Base-by-base conservation (phyloP, 2,888 invertebrate species). In the Strigamia transsilvanica region DNA sequence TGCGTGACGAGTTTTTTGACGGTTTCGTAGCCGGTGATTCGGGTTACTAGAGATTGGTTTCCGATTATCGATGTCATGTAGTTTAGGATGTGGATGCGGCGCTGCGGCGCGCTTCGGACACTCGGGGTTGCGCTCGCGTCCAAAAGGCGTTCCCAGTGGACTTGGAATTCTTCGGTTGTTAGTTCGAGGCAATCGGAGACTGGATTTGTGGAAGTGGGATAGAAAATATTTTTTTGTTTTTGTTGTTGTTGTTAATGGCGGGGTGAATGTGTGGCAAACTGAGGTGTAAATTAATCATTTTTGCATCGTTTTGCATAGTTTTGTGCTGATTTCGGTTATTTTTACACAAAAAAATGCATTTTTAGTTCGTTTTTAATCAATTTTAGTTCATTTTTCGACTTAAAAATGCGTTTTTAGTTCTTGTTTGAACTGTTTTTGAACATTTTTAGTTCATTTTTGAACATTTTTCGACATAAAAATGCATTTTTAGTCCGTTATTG, bases 11-110 rank as follows among this genome's bases (percentile, higher is more conserved):
- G 41, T n/a, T 18, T 32, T 42, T 61, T 61, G 7, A 81, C 18
- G n/a, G 73, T 42, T 13, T 81, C 81, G 32, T 81, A 73, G 27
- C 73, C 81, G 15, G 38, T 27, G 5, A 81, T 81, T 41, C 73
- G 66, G 3, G 66, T 81, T 9, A 73, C 81, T 18, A 81, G n/a
- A 10, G 81, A 4, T 21, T 73, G 32, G 27, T 34, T 81, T 15
- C 13, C 21, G 18, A 41, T 73, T 38, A 81, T 18, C 2, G 81
- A 73, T n/a, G 46, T 21, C 34, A 81, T 41, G 46, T 81, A 81
- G 38, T 81, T 61, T 15, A 81, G 32, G 7, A 73, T 21, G 66
- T 81, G 81, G 34, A 73, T 81, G 6, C 32, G 66, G 6, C 73
- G 66, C 27, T 32, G 38, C 18, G 46, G 34, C 21, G 81, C 27